Percentiles rank a stretch among this genome's conserved stretches.
These are phyloP conservation scores for Diorhabda sublineata DNA, from an alignment of 1,140 invertebrate genomes.

Conservation along the genomic window DNA sequence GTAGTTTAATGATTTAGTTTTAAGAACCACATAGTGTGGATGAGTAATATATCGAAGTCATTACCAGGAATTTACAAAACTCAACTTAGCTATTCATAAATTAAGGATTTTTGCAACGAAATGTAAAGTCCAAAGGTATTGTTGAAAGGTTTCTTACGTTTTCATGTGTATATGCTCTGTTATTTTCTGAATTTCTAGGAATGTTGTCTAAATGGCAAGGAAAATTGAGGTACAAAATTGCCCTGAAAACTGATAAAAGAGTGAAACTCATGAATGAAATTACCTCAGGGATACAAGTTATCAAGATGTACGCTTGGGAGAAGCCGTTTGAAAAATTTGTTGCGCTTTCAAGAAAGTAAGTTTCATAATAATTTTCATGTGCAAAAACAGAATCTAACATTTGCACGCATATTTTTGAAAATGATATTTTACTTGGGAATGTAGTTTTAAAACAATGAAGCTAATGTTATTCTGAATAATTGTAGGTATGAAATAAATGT, in stretches of 20 bases:
- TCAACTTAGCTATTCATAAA: neutral
- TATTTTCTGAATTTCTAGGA: slow-evolving; percentile 45
- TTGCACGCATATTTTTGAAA: too few species aligned
- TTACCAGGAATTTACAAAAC: neutral
- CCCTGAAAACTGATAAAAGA: slow-evolving; percentile 69
- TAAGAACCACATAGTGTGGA: too few species aligned
- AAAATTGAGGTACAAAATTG: slow-evolving; percentile 63
- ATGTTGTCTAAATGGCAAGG: slow-evolving; percentile 65
- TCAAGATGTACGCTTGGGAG: slow-evolving; percentile 86
- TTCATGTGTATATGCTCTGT: neutral
- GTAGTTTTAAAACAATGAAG: neutral
- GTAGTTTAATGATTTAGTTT: too few species aligned
- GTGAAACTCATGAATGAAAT: slow-evolving; percentile 82
- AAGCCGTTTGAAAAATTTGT: slow-evolving; percentile 69
- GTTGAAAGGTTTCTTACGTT: neutral
- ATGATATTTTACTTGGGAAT: neutral
- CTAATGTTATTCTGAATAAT: slow-evolving; percentile 26
- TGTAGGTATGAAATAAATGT: slow-evolving; percentile 62
- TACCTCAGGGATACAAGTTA: slow-evolving; percentile 67
- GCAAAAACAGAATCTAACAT: neutral
- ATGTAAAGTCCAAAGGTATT: neutral
- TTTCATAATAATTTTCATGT: neutral
- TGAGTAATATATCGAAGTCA: neutral
- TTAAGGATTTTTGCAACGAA: neutral
- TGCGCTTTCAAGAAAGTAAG: slow-evolving; percentile 53